Conservation (phyloP, 2,888 invertebrate genomes). For the Biston stratarius region DNA sequence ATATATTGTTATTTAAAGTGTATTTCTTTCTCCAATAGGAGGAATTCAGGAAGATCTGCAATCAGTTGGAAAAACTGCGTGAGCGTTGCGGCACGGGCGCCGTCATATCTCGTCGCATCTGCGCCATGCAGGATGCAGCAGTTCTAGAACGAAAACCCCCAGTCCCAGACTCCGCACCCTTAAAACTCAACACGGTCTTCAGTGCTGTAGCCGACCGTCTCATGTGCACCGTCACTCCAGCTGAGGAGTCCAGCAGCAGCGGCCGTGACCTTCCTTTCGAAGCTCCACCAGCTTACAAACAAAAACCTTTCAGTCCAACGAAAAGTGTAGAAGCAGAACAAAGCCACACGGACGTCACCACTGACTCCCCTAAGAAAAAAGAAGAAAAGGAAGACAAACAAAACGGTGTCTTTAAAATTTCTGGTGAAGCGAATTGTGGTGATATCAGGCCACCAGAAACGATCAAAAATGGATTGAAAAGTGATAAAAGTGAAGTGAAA, state of each 20-base stretch:
- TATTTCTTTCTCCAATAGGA: slow-evolving; percentile 83
- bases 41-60: slow-evolving; percentile 93
- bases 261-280: slow-evolving; percentile 80
- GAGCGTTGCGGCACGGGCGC: slow-evolving; percentile 92
- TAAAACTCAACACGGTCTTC: slow-evolving; percentile 83
- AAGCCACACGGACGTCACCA: slow-evolving; percentile 77
- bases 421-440: slow-evolving; percentile 79
- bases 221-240: slow-evolving; percentile 82
- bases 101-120: slow-evolving; percentile 90
- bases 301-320: slow-evolving; percentile 81
- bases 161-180: slow-evolving; percentile 78
- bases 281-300: slow-evolving; percentile 77
- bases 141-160: slow-evolving; percentile 84
- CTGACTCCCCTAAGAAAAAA: slow-evolving; percentile 75
- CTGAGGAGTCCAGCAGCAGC: slow-evolving; percentile 82
- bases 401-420: slow-evolving; percentile 80
- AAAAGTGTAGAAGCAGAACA: slow-evolving; percentile 76
- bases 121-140: slow-evolving; percentile 93
- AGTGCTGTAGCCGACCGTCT: slow-evolving; percentile 83
- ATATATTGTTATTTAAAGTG: background rate
- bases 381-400: slow-evolving; percentile 70
- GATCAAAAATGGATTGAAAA: slow-evolving; percentile 69
- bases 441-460: slow-evolving; percentile 76
- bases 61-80: slow-evolving; percentile 92
- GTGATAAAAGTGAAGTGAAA: slow-evolving; percentile 71